phyloP scores from a whole-genome alignment of 1,140 invertebrate species.

The Leptinotarsa defecta region DNA sequence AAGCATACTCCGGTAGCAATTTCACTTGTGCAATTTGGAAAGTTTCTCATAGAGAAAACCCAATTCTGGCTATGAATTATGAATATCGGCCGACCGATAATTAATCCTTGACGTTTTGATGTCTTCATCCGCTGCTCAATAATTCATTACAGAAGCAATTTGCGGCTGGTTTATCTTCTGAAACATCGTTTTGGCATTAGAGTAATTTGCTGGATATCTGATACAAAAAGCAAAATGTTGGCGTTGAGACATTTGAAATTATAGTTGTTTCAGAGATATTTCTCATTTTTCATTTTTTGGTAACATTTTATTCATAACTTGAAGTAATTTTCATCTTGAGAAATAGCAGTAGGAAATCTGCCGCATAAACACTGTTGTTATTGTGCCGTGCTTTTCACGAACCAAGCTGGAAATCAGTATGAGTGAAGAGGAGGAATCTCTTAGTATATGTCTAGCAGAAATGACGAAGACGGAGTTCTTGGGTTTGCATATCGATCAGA shows the following conservation, averaged over 20 bases:
- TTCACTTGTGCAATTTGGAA: background rate
- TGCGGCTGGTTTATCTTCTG: background rate
- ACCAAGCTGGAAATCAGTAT: no score
- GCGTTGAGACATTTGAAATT: background rate
- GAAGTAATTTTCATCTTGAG: no score
- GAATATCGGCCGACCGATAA: background rate
- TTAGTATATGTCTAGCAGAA: no score
- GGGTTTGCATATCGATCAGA: no score
- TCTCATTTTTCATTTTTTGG: background rate
- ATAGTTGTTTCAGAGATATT: background rate
- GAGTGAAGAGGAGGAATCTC: no score
- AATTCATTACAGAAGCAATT: background rate
- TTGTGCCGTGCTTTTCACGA: no score
- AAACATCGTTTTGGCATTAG: background rate
- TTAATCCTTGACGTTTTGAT: conserved; percentile 1
- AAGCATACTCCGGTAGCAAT: background rate
- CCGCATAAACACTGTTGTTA: no score
- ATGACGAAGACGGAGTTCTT: no score
- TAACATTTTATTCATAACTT: background rate
- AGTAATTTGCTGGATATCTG: background rate
- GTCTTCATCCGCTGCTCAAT: background rate
- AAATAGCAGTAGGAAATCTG: no score
- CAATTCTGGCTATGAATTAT: background rate
- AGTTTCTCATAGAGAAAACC: background rate
- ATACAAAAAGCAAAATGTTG: background rate